A percentile compares a stretch with the other conserved stretches of the same genome.
Evolutionary conservation across 1,140 invertebrate species (phyloP).

Genomic region (Rhagoletis zephyria): DNA sequence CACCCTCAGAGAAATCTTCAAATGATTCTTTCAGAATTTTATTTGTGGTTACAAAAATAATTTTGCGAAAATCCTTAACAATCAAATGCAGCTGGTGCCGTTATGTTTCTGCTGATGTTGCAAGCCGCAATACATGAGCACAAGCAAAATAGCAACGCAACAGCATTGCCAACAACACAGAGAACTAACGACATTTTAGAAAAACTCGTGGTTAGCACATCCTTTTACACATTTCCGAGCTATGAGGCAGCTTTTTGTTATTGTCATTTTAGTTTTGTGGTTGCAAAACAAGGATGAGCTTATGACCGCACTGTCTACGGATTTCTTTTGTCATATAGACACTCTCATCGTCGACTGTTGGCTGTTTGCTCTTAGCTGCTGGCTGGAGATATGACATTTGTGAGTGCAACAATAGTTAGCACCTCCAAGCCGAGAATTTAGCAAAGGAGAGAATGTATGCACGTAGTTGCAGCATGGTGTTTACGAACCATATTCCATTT

Average conservation of each 20-base stretch:
- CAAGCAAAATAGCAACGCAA: constrained; percentile 3
- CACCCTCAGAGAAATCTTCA: background rate
- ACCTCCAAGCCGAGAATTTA: background rate
- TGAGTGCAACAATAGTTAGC: background rate
- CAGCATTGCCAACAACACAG: constrained; percentile 13
- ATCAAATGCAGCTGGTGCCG: constrained; percentile 44
- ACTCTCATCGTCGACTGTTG: background rate
- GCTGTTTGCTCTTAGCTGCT: background rate
- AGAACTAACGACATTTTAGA: constrained; percentile 29
- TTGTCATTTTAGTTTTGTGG: constrained; percentile 37
- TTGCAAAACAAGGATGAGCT: constrained; percentile 41
- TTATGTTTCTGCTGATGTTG: constrained; percentile 33
- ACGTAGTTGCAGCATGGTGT: background rate
- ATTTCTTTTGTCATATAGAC: constrained; percentile 22
- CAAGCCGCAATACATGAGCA: constrained; percentile 54
- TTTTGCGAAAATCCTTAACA: constrained; percentile 45
- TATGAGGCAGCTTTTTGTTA: constrained; percentile 18
- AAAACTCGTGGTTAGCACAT: constrained; percentile 44
- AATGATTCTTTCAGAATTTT: constrained; percentile 45
- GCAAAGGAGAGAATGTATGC: background rate
- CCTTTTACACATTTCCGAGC: constrained; percentile 32
- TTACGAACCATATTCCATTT: constrained; percentile 20
- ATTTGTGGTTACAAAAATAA: constrained; percentile 47
- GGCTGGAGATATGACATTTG: constrained; percentile 42
- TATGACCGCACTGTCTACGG: constrained; percentile 39